Evolutionary conservation across 2,113 vertebrate genomes (phyloP), one percentile per base, ranked within the genome.

Genomic region (Caretta caretta): DNA sequence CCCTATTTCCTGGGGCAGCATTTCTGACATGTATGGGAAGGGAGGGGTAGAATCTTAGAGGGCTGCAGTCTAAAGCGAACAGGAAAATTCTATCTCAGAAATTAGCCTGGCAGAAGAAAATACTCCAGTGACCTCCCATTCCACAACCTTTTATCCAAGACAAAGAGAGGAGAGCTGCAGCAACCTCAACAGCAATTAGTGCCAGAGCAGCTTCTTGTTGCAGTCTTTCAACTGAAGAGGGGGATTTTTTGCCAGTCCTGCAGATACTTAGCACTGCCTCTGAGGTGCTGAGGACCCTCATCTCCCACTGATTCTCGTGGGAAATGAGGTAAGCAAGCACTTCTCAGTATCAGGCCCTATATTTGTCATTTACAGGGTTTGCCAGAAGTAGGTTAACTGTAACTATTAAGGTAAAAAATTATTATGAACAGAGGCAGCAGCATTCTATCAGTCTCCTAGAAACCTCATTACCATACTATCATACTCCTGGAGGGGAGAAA

Each of bases 101-200:
- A 11, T 25, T 1, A 59, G 8, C 22, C 51, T 25, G 72, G 38
- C 35, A 13, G 6, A 54, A 82, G 80, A 8, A 57, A 17, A 80
- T 54, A 80, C 38, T 0, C 2, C 51, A 9, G 19, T 27, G 19
- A 59, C 76, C 16, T 69, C 46, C 81, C 35, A 49, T 25, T 38
- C 50, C 5, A 57, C 25, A 57, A 3, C 35, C 17, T 69, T 25
- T 51, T 35, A 16, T 19, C 31, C 50, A 57, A 10, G 56, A 54
- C 8, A 51, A 27, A 83, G 38, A 83, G 19, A 83, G 42, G 69
- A 69, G 50, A 50, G 80, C 25, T 49, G 42, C 9, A 72, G 80
- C 11, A 8, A 48, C 42, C 5, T 25, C 27, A 1, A 0, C 8
- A 2, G 2, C 38, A 19, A 0, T n/a, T 38, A 56, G 0, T 2